Percentiles rank a stretch among this genome's conserved stretches.
These are phyloP conservation scores for Cossypha heuglini DNA, from an alignment of 2,797 vertebrate genomes.

Conservation along the genomic window DNA sequence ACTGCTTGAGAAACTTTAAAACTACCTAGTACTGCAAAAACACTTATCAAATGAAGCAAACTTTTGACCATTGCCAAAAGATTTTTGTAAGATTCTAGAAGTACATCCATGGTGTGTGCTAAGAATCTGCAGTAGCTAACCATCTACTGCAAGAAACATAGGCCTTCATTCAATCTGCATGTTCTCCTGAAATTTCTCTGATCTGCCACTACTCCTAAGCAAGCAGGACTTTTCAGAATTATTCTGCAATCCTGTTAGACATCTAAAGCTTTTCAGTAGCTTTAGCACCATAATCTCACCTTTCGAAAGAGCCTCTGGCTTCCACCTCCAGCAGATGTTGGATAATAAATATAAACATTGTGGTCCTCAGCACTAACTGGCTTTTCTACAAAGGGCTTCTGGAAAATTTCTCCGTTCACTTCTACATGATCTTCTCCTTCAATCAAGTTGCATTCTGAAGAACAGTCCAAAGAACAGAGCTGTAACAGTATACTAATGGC, in stretches of 20 bases:
- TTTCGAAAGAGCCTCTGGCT: slow-evolving; percentile 90
- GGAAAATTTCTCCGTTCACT: slow-evolving; percentile 88
- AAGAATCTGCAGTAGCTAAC: neutral
- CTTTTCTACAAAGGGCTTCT: slow-evolving; percentile 90
- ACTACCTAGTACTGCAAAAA: neutral
- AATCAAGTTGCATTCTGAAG: slow-evolving; percentile 85
- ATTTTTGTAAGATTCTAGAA: neutral
- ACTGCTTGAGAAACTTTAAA: neutral
- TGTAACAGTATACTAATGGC: neutral
- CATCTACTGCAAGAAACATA: neutral
- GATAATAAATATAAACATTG: slow-evolving; percentile 92
- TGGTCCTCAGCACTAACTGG: slow-evolving; percentile 90
- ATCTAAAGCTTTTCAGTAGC: neutral
- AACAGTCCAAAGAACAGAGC: neutral
- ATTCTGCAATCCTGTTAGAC: neutral
- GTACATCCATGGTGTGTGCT: fast-evolving
- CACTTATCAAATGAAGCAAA: neutral
- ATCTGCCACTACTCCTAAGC: neutral
- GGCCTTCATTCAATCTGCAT: neutral
- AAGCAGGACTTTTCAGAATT: neutral
- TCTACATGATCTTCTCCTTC: slow-evolving; percentile 91
- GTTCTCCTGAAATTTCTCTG: neutral
- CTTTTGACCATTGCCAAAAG: neutral
- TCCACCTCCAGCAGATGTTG: slow-evolving; percentile 87
- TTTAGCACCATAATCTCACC: slow-evolving; percentile 61